Evolutionary conservation across 2,797 vertebrate species (phyloP), one percentile per base, ranked within the genome.

Genomic region (Coendou prehensilis): DNA sequence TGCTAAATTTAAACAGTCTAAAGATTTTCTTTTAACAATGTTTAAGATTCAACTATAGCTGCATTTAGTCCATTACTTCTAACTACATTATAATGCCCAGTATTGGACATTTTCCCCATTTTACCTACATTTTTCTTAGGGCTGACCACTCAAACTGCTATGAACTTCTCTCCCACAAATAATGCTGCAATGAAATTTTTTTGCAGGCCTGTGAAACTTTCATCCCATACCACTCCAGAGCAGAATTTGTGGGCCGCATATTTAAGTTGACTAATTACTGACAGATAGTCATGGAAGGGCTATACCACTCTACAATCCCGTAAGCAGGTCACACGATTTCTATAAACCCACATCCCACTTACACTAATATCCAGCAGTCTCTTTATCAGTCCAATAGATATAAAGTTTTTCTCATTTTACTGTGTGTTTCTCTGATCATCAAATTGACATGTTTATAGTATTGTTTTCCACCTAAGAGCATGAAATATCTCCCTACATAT

Each of bases 211-310:
- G n/a, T 52, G 37, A 84, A 56, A 67, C 8, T 92, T 87, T 84
- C 64, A 61, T 85, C 10, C 33, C 33, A 73, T 45, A 50, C 1
- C 57, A 17, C 13, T 14, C 2, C 14, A 63, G 47, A 45, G 11
- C 8, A 59, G 79, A 91, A 94, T 84, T 86, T 81, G 13, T 87
- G 45, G 7, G 3, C 45, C 50, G 87, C 3, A 1, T 73, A 73
- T 86, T 76, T 88, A 84, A 95, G 64, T 79, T 69, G 56, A 67
- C 28, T 92, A 41, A 18, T 37, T 76, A 73, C 73, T 91, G 9
- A 87, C 63, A 59, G 8, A 14, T 26, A 18, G 52, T 63, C 47
- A 57, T 87, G 30, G 56, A 75, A 87, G 59, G 41, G 22, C 67
- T 52, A 11, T 6, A 69, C 28, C 78, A 41, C 1, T 84, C 82